Evolutionary conservation across 2,113 vertebrate genomes (phyloP), one percentile per base, ranked within the genome.

Genomic region (Mesembrinibis cayennensis): DNA sequence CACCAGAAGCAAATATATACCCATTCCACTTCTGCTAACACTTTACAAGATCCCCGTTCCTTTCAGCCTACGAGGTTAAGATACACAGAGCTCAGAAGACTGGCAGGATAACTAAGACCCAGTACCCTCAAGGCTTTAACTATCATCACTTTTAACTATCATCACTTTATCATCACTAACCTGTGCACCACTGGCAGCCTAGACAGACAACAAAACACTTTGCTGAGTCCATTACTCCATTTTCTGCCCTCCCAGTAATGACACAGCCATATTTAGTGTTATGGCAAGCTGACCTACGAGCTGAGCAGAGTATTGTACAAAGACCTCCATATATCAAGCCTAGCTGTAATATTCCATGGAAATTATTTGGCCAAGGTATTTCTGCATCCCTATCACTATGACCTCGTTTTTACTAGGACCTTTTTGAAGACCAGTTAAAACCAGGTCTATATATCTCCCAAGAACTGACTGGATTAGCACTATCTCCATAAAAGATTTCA

Each of bases 401-500:
- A 63, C 20, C 25, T 85, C 49, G 47, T 66, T 74, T 90, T 85
- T 47, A 11, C 30, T 50, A 38, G 36, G 30, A n/a, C 45, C 53
- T 65, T 66, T 83, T 42, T n/a, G 69, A 89, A 73, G 49, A 80
- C 12, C 21, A 74, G 2, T 90, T 92, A 94, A 77, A 74, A 95
- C 38, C 38, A 44, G 47, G 42, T 44, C 70, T 40, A 10, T 89
- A 2, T 47, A 38, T 94, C 72, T 84, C 89, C 55, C 40, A 62
- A 42, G 38, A 89, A 47, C 52, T 1, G 0, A 55, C 44, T 67
- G 73, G 55, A 78, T 95, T 90, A 84, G 32, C 59, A 55, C 21
- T 89, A 30, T 70, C 55, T 78, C 50, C 61, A 49, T 70, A 59
- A 96, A 87, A 89, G 44, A 74, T 93, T 90, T 90, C 86, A 89